Conservation (phyloP, 2,797 vertebrate genomes). For the Lepus townsendii region DNA sequence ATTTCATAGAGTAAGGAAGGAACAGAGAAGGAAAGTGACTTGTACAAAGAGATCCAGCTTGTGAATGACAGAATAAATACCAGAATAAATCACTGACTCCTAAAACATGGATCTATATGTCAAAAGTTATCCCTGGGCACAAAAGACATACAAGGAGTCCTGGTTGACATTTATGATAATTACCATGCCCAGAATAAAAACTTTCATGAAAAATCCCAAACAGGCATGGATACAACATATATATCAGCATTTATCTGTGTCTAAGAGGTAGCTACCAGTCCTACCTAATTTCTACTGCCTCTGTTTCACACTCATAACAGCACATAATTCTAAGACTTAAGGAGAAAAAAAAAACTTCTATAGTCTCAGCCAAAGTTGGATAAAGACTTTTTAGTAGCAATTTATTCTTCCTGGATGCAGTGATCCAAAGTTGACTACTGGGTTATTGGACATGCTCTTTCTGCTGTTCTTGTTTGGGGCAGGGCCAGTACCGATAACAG, state of each 20-base stretch:
- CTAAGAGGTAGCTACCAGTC: background rate
- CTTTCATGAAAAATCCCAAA: background rate
- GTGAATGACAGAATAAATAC: background rate
- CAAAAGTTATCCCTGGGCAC: background rate
- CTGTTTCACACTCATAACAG: background rate
- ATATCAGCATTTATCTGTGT: background rate
- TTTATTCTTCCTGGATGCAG: background rate
- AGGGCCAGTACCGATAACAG: background rate
- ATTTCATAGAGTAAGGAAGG: constrained; percentile 21
- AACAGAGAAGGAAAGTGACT: background rate
- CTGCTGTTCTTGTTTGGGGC: background rate
- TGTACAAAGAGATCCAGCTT: background rate
- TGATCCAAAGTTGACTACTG: background rate
- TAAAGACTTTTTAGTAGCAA: background rate
- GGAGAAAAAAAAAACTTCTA: background rate
- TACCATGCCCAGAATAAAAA: background rate
- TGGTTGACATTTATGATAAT: background rate
- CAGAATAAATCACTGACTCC: background rate
- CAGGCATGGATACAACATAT: background rate
- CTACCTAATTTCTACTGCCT: background rate
- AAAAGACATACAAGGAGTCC: background rate
- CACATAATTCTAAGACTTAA: background rate
- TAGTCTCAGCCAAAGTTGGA: background rate
- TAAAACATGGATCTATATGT: background rate
- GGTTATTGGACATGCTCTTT: background rate